phyloP scores from a whole-genome alignment of 2,113 vertebrate genomes.

The Gulo gulo region DNA sequence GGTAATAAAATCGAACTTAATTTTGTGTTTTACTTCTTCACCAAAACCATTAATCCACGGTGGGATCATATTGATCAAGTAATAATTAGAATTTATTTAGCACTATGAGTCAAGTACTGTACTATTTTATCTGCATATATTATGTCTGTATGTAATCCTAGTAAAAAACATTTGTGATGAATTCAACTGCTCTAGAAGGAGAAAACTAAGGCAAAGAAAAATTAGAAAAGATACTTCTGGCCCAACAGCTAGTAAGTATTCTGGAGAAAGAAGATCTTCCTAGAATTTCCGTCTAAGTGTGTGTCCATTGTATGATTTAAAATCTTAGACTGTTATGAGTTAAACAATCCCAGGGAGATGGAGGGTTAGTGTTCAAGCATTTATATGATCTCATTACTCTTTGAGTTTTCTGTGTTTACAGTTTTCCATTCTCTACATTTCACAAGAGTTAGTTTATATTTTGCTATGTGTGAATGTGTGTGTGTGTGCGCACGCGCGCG shows the following conservation, averaged over 20 bases:
- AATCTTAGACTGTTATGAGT: neutral
- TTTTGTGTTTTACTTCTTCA: neutral
- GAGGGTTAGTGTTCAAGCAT: constrained; percentile 47
- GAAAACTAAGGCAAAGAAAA: neutral
- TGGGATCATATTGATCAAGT: neutral
- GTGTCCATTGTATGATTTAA: neutral
- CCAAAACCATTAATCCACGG: neutral
- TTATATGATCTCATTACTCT: constrained; percentile 61
- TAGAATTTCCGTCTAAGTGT: neutral
- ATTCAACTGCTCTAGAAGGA: neutral
- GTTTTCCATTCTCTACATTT: constrained; percentile 29
- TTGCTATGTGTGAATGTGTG: neutral
- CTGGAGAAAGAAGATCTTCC: neutral
- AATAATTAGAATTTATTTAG: neutral
- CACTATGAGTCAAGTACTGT: neutral
- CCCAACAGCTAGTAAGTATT: neutral
- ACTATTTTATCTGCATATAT: neutral
- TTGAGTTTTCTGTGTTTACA: constrained; percentile 10
- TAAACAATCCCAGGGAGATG: neutral
- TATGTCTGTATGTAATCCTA: neutral
- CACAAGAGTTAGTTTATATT: constrained; percentile 2
- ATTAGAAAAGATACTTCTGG: neutral
- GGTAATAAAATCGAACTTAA: neutral
- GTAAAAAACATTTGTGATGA: neutral
- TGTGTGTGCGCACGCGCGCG: neutral